Conservation (phyloP, 2,888 invertebrate species). For the Idaea biselata region DNA sequence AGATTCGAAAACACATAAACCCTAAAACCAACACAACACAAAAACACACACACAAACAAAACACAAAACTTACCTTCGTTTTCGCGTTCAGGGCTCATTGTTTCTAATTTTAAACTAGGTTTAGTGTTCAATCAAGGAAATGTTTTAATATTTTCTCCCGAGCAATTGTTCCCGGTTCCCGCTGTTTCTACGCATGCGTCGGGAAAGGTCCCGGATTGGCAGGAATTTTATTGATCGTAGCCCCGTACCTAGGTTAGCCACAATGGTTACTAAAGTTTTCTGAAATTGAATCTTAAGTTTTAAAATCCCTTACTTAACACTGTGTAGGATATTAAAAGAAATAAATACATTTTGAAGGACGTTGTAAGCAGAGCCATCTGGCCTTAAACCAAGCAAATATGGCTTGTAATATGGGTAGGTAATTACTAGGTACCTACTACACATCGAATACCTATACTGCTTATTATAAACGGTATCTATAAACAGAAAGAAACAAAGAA, state of each 20-base stretch:
- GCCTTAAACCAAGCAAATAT: too few species aligned
- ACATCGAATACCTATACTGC: background rate
- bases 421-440: too few species aligned
- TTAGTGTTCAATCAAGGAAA: conserved; percentile 23
- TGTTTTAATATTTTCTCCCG: conserved; percentile 43
- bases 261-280: background rate
- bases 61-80: conserved; percentile 51
- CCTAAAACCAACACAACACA: background rate
- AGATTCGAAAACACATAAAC: background rate
- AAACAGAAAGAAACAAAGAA: too few species aligned
- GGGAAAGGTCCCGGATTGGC: conserved; percentile 35
- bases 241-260: conserved; percentile 35
- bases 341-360: background rate
- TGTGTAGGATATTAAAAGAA: background rate
- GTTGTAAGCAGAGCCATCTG: too few species aligned
- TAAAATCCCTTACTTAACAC: background rate
- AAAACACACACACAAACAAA: background rate
- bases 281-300: background rate
- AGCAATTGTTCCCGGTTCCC: conserved; percentile 27
- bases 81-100: conserved; percentile 62
- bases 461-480: too few species aligned
- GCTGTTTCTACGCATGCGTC: conserved; percentile 48
- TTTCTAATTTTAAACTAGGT: conserved; percentile 26
- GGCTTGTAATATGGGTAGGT: too few species aligned
- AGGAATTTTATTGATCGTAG: conserved; percentile 64